Base-by-base conservation (phyloP, 2,113 vertebrate species). In the Stercorarius parasiticus region DNA sequence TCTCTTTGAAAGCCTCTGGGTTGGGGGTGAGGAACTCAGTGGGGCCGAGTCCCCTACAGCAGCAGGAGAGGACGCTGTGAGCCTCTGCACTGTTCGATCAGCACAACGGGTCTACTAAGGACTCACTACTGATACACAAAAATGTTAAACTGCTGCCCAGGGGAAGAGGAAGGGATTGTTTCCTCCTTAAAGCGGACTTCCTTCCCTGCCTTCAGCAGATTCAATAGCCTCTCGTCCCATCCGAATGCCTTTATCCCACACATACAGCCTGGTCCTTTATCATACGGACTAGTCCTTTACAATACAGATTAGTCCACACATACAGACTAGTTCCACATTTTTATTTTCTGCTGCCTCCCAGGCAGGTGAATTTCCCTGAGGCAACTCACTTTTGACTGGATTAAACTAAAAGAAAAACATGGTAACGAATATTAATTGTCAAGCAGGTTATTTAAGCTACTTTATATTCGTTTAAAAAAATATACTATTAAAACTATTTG, bases 381-480 rank as follows among this genome's bases (percentile, higher is more conserved):
- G 23, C 45, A 84, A 67, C 38, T 82, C 20, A 45, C 0, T 3
- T 85, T 50, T 62, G 36, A 82, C 42, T 55, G 45, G 25, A 73
- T 25, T 38, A 82, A 91, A 93, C 25, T 86, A 47, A 53, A 95
- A 40, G 79, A 94, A 91, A 82, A 14, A 13, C 10, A 62, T 27
- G 19, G 34, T 40, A 50, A 85, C 90, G 56, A 90, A 40, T 40
- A 82, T 82, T 93, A 84, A 79, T 49, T 93, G 23, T 49, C 59
- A 84, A 61, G 49, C 2, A 2, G 11, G 21, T 90, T 94, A 93
- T 53, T 96, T 49, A 69, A 93, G 23, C 12, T 85, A 50, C 56
- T 94, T 79, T 61, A 55, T 56, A 89, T 96, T 79, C 95, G 82
- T 95, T 95, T 86, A 69, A 79, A 36, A 34, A 59, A 59, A 62